Conservation (phyloP, 2,888 invertebrate genomes). For the Charanyca ferruginea region DNA sequence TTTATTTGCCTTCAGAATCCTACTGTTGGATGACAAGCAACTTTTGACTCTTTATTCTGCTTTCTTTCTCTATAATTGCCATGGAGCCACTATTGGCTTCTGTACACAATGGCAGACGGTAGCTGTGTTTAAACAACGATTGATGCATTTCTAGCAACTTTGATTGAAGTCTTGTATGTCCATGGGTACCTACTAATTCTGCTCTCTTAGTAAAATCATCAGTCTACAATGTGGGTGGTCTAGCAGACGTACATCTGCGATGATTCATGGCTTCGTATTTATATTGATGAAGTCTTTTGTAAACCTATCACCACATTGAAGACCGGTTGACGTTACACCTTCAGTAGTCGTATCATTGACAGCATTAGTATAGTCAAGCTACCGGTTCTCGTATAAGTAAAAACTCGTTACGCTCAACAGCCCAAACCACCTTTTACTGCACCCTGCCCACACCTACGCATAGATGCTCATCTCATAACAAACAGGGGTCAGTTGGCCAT, state of each 20-base stretch:
- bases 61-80: conserved; percentile 54
- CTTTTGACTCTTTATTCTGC: conserved; percentile 52
- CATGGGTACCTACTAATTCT: neutral
- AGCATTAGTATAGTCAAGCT: conserved; percentile 3
- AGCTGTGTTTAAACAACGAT: conserved; percentile 29
- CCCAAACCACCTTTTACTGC: conserved; percentile 30
- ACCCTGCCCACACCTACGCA: conserved; percentile 46
- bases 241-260: neutral
- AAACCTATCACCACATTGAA: conserved; percentile 10
- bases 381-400: conserved; percentile 31
- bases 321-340: neutral
- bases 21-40: conserved; percentile 49
- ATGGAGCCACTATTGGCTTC: conserved; percentile 41
- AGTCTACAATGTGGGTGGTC: neutral
- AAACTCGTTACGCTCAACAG: conserved; percentile 34
- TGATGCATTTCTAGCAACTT: conserved; percentile 18
- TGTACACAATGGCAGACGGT: conserved; percentile 42
- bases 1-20: conserved; percentile 35
- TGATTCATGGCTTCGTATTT: neutral
- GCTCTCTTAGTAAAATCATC: neutral
- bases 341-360: conserved; percentile 4
- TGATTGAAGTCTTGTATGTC: neutral
- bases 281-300: conserved; percentile 15
- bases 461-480: conserved; percentile 36
- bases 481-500: conserved; percentile 57